phyloP scores from a whole-genome alignment of 2,797 vertebrate genomes.

The Anomalospiza imberbis region DNA sequence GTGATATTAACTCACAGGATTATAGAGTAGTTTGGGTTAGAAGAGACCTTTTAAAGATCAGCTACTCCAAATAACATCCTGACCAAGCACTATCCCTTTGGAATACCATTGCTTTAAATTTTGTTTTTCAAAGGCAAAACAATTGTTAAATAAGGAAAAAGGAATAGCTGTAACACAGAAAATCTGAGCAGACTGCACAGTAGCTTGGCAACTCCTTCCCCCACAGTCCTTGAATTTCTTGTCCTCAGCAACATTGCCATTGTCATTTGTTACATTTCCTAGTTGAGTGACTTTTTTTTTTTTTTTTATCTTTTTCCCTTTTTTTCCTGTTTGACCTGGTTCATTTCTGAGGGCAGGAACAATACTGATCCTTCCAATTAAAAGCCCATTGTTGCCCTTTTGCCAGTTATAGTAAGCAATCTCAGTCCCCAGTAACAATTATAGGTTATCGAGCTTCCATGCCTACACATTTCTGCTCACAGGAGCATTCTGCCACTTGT shows the following conservation, averaged over 20 bases:
- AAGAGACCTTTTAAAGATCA: background rate
- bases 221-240: background rate
- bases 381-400: background rate
- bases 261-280: background rate
- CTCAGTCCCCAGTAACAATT: background rate
- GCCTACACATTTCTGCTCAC: background rate
- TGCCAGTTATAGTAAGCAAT: conserved; percentile 5
- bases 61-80: background rate
- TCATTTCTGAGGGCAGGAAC: background rate
- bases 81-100: background rate
- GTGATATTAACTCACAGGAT: background rate
- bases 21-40: background rate
- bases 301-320: fast-evolving
- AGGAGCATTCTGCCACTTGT: background rate
- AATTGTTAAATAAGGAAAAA: background rate
- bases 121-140: background rate
- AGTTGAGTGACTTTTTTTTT: background rate
- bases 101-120: background rate
- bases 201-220: conserved; percentile 14
- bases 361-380: conserved; percentile 8
- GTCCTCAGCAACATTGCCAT: background rate
- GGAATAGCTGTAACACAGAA: background rate
- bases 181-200: background rate
- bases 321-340: background rate
- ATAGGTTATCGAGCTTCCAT: background rate